These are phyloP conservation scores for Erythrolamprus reginae DNA, from an alignment of 2,113 vertebrate genomes.

Conservation along the genomic window DNA sequence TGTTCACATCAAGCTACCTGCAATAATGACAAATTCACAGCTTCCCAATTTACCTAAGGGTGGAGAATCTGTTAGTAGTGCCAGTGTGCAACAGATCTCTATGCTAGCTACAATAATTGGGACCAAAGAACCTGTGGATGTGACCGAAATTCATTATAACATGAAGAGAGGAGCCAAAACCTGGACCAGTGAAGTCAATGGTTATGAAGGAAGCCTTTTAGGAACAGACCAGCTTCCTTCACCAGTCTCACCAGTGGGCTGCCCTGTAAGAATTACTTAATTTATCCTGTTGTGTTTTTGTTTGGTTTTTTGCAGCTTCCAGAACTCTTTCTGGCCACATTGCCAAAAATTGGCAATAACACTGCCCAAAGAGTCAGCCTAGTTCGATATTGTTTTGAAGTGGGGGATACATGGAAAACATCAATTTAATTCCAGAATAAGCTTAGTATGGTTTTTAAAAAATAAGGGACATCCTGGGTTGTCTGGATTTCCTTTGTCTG, in stretches of 20 bases:
- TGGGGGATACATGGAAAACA: neutral
- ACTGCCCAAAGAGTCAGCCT: neutral
- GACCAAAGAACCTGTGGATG: neutral
- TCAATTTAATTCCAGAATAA: neutral
- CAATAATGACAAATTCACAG: neutral
- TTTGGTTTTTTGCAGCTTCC: neutral
- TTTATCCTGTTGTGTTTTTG: neutral
- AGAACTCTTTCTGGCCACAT: neutral
- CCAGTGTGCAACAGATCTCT: neutral
- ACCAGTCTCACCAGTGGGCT: constrained; percentile 49
- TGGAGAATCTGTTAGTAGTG: neutral
- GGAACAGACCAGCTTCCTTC: constrained; percentile 53
- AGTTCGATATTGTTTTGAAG: neutral
- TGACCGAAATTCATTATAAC: constrained; percentile 7
- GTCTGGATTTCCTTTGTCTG: neutral
- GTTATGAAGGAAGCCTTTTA: constrained; percentile 5
- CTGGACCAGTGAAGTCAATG: neutral
- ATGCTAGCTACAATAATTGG: neutral
- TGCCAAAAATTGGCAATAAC: neutral
- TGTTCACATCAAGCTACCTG: neutral
- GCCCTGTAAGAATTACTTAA: constrained; percentile 43
- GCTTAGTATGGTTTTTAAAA: neutral
- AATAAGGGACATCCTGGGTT: neutral
- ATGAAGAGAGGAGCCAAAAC: neutral
- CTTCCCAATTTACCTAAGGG: neutral